phyloP scores from a whole-genome alignment of 2,797 vertebrate genomes.

The Oceanodroma leucorhoa region DNA sequence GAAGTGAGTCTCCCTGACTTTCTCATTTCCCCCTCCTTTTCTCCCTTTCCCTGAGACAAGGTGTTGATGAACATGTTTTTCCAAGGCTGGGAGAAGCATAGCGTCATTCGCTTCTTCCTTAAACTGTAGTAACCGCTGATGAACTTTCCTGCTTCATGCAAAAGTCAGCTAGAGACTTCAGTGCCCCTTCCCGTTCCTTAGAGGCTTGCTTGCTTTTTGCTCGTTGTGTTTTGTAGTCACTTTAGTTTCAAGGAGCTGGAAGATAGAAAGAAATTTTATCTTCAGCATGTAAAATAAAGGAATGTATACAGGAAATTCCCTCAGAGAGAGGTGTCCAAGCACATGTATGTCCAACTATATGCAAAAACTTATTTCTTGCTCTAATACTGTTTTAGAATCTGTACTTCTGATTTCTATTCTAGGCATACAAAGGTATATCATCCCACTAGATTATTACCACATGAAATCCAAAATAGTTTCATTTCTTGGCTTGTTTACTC shows the following conservation, averaged over 20 bases:
- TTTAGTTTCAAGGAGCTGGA: conserved; percentile 1
- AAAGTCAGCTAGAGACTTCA: not conserved
- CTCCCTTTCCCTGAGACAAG: not conserved
- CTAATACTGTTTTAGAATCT: not conserved
- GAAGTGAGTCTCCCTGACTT: not conserved
- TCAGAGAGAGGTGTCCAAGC: not conserved
- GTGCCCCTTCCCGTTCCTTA: not conserved
- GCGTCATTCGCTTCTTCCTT: not conserved
- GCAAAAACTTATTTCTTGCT: not conserved
- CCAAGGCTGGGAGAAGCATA: not conserved
- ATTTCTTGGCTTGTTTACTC: not conserved
- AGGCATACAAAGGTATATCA: not conserved
- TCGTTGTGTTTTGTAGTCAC: not conserved
- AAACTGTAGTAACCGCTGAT: not conserved
- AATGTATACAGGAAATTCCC: not conserved
- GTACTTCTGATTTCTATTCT: not conserved
- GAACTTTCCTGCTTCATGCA: not conserved
- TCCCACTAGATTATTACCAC: not conserved
- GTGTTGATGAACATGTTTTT: conserved; percentile 31
- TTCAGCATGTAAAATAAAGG: conserved; percentile 13
- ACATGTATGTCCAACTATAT: not conserved
- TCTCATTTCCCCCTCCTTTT: not conserved
- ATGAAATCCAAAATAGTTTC: not conserved
- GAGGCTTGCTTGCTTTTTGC: not conserved
- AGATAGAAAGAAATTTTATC: not conserved